Conservation (phyloP, 2,113 vertebrate species). For the Microtus pennsylvanicus region DNA sequence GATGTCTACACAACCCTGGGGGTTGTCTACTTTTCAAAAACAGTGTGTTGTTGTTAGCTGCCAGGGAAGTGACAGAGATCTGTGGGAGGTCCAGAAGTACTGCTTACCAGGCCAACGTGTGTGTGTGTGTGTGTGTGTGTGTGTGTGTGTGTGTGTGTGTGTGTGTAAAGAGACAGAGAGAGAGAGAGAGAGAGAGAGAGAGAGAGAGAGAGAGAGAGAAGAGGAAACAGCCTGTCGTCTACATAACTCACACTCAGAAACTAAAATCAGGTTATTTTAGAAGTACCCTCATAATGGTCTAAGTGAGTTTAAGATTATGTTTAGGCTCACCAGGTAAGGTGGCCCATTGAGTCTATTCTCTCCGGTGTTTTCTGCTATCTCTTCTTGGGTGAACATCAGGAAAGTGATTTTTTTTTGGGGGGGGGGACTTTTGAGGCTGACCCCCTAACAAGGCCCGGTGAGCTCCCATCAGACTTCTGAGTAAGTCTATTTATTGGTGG, state of each 20-base stretch:
- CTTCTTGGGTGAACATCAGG: neutral
- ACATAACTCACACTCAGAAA: too few relatives aligned
- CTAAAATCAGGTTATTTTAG: neutral
- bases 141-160: too few relatives aligned
- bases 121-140: too few relatives aligned
- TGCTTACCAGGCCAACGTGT: neutral
- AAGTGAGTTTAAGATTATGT: neutral
- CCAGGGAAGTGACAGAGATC: neutral
- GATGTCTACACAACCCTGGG: neutral
- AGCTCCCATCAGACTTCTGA: constrained; percentile 6
- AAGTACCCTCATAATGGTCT: neutral
- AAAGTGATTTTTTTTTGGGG: constrained; percentile 60
- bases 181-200: too few relatives aligned
- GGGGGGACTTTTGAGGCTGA: constrained; percentile 32
- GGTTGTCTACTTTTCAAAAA: neutral
- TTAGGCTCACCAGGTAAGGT: neutral
- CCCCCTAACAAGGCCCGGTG: constrained; percentile 30
- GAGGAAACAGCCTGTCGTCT: too few relatives aligned
- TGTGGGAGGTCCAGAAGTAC: neutral
- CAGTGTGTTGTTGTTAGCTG: neutral
- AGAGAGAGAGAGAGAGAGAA: too few relatives aligned
- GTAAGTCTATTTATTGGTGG: constrained; percentile 72
- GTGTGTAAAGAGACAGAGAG: too few relatives aligned
- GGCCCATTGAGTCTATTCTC: neutral
- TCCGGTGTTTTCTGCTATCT: neutral